Evolutionary conservation across 2,888 invertebrate species (phyloP), one percentile per base, ranked within the genome.

Genomic region (Acrobasis suavella): DNA sequence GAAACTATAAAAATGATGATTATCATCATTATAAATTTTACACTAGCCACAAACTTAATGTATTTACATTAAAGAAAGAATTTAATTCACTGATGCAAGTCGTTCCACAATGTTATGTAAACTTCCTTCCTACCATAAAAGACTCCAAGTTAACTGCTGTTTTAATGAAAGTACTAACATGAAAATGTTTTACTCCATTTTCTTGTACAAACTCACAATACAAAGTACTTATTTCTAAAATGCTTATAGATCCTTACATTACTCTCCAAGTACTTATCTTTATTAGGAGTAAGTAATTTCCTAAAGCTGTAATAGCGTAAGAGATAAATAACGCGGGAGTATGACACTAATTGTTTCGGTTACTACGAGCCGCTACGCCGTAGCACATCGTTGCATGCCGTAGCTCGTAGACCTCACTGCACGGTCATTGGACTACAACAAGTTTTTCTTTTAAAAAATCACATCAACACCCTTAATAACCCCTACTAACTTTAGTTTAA

Each of bases 271-370:
- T 14, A 46, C 6, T 46, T 6, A 14, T 5, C 10, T 10, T 12
- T 7, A 7, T 46, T 14, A 46, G 46, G 46, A 16, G 16, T 38
- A 5, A 22, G 39, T 60, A 46, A 22, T 46, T 46, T 52, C 10
- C 22, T 42, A 22, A n/a, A 22, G 39, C 50, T 67, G 58, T 58
- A 22, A 60, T 32, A 54, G n/a, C 16, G 46, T 61, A 32, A 61
- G 71, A 75, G 69, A 75, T 81, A 78, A 81, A 78, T 79, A 80
- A 78, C 74, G 73, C 74, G 68, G 73, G 72, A 82, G 75, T 77
- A 77, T 81, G 81, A 79, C 76, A 78, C 77, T 82, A 85, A 83
- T 83, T 83, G 81, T 84, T 83, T 83, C 82, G 75, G 71, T 68
- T 69, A 73, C 80, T 82, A 83, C 82, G 72, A 73, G 62, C 58